Evolutionary conservation across 2,888 invertebrate genomes (phyloP).

Genomic region (Cheilosia urbana): DNA sequence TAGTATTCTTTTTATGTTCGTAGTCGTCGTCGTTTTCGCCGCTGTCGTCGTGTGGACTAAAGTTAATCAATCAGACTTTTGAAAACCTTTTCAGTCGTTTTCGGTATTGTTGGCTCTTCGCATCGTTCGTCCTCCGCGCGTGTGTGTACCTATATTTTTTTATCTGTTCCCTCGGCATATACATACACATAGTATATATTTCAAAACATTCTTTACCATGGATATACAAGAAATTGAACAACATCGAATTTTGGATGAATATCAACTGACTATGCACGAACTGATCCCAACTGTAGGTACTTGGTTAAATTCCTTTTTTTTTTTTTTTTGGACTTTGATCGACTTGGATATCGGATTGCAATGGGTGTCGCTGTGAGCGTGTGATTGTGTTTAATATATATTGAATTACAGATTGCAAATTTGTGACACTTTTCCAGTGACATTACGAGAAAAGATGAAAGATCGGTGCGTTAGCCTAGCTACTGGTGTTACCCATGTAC

Average conservation of each 20-base stretch:
- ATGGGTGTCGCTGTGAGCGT: slow-evolving; percentile 12
- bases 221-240: slow-evolving; percentile 81
- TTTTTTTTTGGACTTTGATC: slow-evolving; percentile 45
- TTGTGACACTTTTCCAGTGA: slow-evolving; percentile 28
- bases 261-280: slow-evolving; percentile 80
- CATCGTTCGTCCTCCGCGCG: slow-evolving; percentile 47
- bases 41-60: slow-evolving; percentile 55
- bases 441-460: slow-evolving; percentile 37
- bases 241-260: slow-evolving; percentile 80
- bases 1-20: slow-evolving; percentile 47
- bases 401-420: slow-evolving; percentile 50
- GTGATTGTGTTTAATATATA: slow-evolving; percentile 22
- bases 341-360: slow-evolving; percentile 43
- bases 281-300: slow-evolving; percentile 81
- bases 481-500: slow-evolving; percentile 58
- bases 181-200: slow-evolving; percentile 14
- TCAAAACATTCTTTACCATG: slow-evolving; percentile 27
- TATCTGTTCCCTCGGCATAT: background rate
- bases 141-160: slow-evolving; percentile 13
- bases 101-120: slow-evolving; percentile 67
- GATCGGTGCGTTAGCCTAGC: slow-evolving; percentile 29
- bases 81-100: slow-evolving; percentile 68
- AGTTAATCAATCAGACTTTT: slow-evolving; percentile 70
- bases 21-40: slow-evolving; percentile 12
- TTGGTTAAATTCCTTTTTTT: background rate